Percentiles rank a stretch among this genome's conserved stretches.
Conservation (phyloP, 2,888 invertebrate genomes). For the Erpobdella octoculata region DNA sequence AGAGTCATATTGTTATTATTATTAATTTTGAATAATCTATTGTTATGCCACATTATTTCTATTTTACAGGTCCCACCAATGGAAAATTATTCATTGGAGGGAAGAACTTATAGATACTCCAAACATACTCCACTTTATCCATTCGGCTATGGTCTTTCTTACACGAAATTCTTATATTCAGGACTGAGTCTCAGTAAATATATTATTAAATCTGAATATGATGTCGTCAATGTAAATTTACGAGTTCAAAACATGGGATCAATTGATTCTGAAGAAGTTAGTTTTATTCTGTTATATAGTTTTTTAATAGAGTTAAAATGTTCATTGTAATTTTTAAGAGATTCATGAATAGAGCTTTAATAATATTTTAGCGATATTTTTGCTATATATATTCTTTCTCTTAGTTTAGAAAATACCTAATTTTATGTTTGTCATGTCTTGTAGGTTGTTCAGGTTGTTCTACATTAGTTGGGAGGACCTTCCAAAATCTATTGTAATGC, state of each 20-base stretch:
- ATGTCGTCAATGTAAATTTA: slow-evolving; percentile 39
- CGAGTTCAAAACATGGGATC: slow-evolving; percentile 42
- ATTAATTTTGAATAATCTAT: no score
- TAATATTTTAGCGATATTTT: no score
- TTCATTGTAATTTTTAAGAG: no score
- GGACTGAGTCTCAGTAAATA: slow-evolving; percentile 29
- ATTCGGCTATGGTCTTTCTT: slow-evolving; percentile 41
- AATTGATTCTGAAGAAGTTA: slow-evolving; percentile 45
- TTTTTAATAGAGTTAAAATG: no score
- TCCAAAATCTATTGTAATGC: slow-evolving; percentile 38
- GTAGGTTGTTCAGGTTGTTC: no score
- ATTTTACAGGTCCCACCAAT: no score
- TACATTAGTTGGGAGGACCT: slow-evolving; percentile 43
- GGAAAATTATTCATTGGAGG: slow-evolving; percentile 42
- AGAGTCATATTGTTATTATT: no score
- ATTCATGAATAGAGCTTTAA: no score
- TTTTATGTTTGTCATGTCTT: no score
- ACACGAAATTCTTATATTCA: slow-evolving; percentile 35
- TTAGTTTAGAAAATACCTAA: no score
- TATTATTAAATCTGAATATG: slow-evolving; percentile 34
- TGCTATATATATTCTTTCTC: no score
- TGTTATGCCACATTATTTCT: no score
- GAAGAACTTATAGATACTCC: slow-evolving; percentile 47
- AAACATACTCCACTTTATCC: slow-evolving; percentile 42
- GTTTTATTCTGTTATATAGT: neutral